These are phyloP conservation scores for Bedellia somnulentella DNA, from an alignment of 2,888 invertebrate genomes.

Conservation along the genomic window DNA sequence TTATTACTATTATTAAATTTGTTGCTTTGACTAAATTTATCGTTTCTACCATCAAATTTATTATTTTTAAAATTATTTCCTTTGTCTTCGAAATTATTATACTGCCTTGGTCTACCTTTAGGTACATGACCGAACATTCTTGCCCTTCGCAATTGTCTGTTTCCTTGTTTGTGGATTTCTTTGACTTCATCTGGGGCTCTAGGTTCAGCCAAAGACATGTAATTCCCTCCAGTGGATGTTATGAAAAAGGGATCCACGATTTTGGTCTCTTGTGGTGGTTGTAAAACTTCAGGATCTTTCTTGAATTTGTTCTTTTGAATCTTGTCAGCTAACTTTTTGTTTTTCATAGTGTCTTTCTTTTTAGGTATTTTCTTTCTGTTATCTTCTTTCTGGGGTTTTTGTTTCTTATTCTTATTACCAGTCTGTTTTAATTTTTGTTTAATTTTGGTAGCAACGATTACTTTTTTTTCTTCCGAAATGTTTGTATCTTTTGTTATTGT, in stretches of 20 bases:
- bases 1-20: constrained; percentile 10
- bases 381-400: constrained; percentile 3
- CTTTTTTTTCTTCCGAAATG: constrained; percentile 7
- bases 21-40: constrained; percentile 12
- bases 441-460: constrained; percentile 8
- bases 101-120: constrained; percentile 24
- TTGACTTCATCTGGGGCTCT: constrained; percentile 46
- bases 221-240: constrained; percentile 42
- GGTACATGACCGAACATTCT: constrained; percentile 45
- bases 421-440: constrained; percentile 4
- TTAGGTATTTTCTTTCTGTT: constrained; percentile 7
- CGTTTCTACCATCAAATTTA: constrained; percentile 9
- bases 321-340: constrained; percentile 38
- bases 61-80: constrained; percentile 8
- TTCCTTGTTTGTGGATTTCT: constrained; percentile 39
- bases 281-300: constrained; percentile 18
- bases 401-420: constrained; percentile 3
- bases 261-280: constrained; percentile 19
- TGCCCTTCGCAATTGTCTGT: constrained; percentile 43
- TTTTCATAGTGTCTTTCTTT: constrained; percentile 14
- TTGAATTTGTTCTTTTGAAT: constrained; percentile 30
- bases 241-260: constrained; percentile 50
- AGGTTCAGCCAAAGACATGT: constrained; percentile 44
- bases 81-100: constrained; percentile 12
- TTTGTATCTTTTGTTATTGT: too few species aligned